Evolutionary conservation across 2,888 invertebrate species (phyloP), one percentile per base, ranked within the genome.

Genomic region (Papilio protenor): DNA sequence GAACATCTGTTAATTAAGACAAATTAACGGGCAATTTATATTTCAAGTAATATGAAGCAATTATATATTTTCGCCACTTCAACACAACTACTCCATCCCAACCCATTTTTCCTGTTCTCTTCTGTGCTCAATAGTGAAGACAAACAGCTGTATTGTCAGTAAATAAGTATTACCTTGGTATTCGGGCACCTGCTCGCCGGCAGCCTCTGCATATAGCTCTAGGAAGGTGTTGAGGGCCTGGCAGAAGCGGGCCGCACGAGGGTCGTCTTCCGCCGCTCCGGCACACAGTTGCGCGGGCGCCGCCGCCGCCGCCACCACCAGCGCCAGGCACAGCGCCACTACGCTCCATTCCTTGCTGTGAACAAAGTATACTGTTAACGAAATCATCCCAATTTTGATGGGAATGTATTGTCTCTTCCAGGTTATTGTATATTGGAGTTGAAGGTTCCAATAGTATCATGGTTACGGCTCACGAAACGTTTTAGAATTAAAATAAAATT

Each of bases 161-260:
- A 40, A 40, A 40, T 52, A 52, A 52, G 52, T 61, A 21, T 47
- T 82, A 94, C 95, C 94, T 90, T 94, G 94, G 78, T 94, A 94
- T 80, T 94, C 93, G 0, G 93, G 93, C 92, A 95, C 94, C 91
- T 96, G 90, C 88, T 96, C 91, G 83, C 95, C 90, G 84, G 95
- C 90, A 81, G 96, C 96, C 89, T 96, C 96, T 10, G 96, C 96
- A 76, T 95, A 95, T 73, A 96, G 94, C 83, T 96, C 96, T 71
- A 96, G 94, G 91, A 96, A 95, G 82, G 96, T 96, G 85, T 96
- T 95, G n/a, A 96, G 94, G 10, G 96, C 96, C 82, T 95, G 95
- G 86, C 96, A 96, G 88, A 96, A 95, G 82, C 96, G 94, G 71
- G 96, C 95, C 83, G 96, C 95, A 45, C 96, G 95, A 1, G 96